Base-by-base conservation (phyloP, 2,888 invertebrate species). In the Drosophila pseudotalamancana region DNA sequence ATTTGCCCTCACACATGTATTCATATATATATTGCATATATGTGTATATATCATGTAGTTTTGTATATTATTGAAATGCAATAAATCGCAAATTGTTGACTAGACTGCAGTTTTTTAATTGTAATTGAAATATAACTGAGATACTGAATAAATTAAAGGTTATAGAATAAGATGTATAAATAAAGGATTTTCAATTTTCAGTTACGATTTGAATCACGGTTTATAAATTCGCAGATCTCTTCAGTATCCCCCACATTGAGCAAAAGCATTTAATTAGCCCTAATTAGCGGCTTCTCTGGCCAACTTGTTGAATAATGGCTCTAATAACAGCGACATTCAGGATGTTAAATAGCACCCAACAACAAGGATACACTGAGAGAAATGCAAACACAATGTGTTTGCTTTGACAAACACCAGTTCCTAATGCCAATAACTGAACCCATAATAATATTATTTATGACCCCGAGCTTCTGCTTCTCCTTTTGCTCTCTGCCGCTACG, bases 381-480 rank as follows among this genome's bases (percentile, higher is more conserved):
- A 43, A 62, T 55, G 56, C 55, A 57, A 43, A 56, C 46, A 60
- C 16, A 53, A 53, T 31, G 43, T 75, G 73, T 81, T 74, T 81
- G 77, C 67, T 63, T 68, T 82, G 83, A 79, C 80, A 82, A 80
- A 82, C 72, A 72, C 72, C 69, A 77, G 80, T 61, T 66, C 55
- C 57, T 66, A 59, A 72, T 66, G 61, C 70, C 73, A 73, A 72
- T 82, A 76, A 76, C 66, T 71, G 74, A 73, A 70, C 80, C 79
- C 76, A 80, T 82, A 82, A 82, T 79, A 77, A 68, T 79, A 82
- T 80, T 80, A 80, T 82, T 80, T 82, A 80, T 80, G 65, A 63
- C 77, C 61, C 32, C 50, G 40, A 62, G 67, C 63, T 55, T 59
- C 39, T 18, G 12, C 14, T 21, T 21, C 27, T 34, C 31, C 6